A percentile compares a stretch with the other conserved stretches of the same genome.
Evolutionary conservation across 2,113 vertebrate species (phyloP).

Genomic region (Mola mola): DNA sequence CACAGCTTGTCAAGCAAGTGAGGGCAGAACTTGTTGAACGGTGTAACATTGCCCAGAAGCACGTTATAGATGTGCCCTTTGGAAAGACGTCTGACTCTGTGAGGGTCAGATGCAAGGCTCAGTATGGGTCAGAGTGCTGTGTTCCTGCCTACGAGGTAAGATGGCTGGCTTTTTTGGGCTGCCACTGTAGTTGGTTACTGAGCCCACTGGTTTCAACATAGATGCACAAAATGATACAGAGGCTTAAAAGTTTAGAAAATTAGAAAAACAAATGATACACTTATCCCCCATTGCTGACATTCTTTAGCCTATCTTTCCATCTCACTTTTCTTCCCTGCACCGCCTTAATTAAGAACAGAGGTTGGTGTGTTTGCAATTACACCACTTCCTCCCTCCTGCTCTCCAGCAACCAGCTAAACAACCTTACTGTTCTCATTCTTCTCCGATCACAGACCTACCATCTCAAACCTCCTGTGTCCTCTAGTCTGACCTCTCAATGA

Average conservation of each 20-base stretch:
- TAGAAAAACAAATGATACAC: not conserved
- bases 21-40: not conserved
- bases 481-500: not conserved
- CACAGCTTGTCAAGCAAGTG: not conserved
- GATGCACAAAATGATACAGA: conserved; percentile 4
- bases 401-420: conserved; percentile 57
- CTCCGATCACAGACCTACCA: conserved; percentile 32
- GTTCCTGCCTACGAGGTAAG: conserved; percentile 33
- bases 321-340: conserved; percentile 62
- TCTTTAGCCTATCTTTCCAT: conserved; percentile 68
- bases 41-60: conserved; percentile 6
- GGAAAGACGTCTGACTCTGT: conserved; percentile 36
- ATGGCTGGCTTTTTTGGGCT: conserved; percentile 29
- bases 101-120: conserved; percentile 48
- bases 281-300: conserved; percentile 24
- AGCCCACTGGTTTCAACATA: conserved; percentile 25
- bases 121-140: conserved; percentile 44
- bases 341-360: conserved; percentile 80
- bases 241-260: conserved; percentile 24
- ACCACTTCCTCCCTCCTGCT: conserved; percentile 73
- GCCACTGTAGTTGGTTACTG: conserved; percentile 35
- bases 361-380: conserved; percentile 79
- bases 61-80: conserved; percentile 16
- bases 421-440: conserved; percentile 40
- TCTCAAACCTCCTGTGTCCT: not conserved